Evolutionary conservation across 1,140 invertebrate genomes (phyloP).

Genomic region (Habropoda laboriosa): DNA sequence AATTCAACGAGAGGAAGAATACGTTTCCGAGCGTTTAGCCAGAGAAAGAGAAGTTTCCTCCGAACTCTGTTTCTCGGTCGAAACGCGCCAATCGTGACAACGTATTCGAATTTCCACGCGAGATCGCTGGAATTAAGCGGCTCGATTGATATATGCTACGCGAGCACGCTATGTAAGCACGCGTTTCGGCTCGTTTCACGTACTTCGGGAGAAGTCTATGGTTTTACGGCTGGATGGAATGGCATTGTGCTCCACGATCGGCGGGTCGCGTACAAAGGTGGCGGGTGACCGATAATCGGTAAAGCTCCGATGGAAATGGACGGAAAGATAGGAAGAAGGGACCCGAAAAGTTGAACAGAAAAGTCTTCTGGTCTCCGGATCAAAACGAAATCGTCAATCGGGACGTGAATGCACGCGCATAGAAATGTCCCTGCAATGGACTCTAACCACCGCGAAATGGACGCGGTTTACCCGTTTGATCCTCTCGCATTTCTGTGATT

Average conservation of each 20-base stretch:
- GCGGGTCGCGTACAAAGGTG: constrained; percentile 53
- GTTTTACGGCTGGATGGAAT: constrained; percentile 58
- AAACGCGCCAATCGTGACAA: no score
- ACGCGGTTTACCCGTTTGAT: constrained; percentile 19
- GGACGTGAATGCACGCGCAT: constrained; percentile 37
- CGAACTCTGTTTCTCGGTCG: no score
- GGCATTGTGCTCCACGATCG: constrained; percentile 57
- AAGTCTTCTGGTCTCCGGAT: constrained; percentile 41
- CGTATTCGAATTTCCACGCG: no score
- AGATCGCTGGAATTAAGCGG: no score
- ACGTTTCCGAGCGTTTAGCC: no score
- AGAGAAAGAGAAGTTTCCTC: no score
- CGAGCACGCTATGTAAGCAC: background rate
- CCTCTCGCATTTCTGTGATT: background rate
- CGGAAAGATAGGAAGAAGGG: constrained; percentile 36
- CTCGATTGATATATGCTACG: no score
- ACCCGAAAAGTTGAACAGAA: constrained; percentile 9
- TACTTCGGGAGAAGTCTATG: constrained; percentile 50
- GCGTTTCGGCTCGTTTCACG: constrained; percentile 55
- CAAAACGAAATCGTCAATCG: constrained; percentile 42
- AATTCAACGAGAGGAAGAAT: no score
- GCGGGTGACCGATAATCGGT: constrained; percentile 59
- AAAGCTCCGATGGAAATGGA: constrained; percentile 55
- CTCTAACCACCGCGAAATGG: constrained; percentile 4
- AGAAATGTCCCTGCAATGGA: constrained; percentile 30